These are phyloP conservation scores for Rafetus swinhoei DNA, from an alignment of 2,113 vertebrate genomes.

Conservation along the genomic window DNA sequence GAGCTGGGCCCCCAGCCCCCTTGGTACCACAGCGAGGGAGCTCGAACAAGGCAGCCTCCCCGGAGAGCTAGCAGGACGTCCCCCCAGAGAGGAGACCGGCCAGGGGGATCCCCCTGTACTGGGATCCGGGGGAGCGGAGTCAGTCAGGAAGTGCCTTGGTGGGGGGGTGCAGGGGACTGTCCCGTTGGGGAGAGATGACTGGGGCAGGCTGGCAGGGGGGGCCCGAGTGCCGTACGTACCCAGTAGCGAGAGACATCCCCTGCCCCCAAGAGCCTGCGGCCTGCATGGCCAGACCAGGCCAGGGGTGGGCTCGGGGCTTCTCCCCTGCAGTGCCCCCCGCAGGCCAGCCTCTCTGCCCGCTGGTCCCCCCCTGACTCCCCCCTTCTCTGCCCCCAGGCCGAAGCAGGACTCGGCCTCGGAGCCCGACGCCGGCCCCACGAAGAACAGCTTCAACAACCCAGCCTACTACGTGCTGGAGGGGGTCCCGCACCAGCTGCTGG, in stretches of 20 bases:
- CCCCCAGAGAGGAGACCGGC: neutral
- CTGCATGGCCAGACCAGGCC: no score
- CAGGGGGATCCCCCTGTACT: no score
- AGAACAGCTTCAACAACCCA: conserved; percentile 98
- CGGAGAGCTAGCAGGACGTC: neutral
- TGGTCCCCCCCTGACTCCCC: fast-evolving
- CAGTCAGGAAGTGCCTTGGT: neutral
- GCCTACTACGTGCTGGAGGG: conserved; percentile 97
- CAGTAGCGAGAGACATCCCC: neutral
- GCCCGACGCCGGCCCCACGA: conserved; percentile 76
- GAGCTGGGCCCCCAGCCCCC: neutral
- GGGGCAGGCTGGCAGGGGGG: neutral
- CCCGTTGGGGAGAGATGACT: neutral
- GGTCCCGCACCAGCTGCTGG: conserved; percentile 90
- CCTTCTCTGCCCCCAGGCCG: conserved; percentile 66
- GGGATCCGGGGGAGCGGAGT: no score
- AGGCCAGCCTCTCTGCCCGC: neutral
- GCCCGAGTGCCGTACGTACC: neutral
- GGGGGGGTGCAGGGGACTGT: neutral
- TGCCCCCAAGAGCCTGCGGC: no score
- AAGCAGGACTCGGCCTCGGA: conserved; percentile 83
- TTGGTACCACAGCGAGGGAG: neutral
- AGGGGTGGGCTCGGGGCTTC: no score
- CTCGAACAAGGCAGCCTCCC: neutral
- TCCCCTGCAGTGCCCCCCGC: no score